Evolutionary conservation across 2,888 invertebrate genomes (phyloP).

Genomic region (Myopa testacea): DNA sequence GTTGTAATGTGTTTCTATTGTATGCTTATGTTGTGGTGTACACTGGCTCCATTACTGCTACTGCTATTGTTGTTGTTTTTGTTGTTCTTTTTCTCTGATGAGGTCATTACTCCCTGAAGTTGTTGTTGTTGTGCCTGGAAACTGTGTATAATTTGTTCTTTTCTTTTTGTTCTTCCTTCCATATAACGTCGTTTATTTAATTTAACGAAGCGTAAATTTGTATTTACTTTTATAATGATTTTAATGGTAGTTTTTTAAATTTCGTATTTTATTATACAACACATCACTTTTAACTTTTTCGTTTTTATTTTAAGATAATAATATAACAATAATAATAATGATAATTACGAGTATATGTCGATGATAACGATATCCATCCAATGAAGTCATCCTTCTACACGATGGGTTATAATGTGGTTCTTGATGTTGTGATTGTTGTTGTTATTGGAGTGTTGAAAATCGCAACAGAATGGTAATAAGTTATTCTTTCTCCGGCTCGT

Average conservation of each 20-base stretch:
- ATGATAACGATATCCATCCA: too few species aligned
- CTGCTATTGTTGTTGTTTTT: slow-evolving; percentile 12
- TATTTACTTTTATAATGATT: slow-evolving; percentile 13
- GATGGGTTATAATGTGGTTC: not conserved
- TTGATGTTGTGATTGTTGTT: not conserved
- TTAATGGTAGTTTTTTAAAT: slow-evolving; percentile 3
- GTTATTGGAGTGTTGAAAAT: slow-evolving; percentile 28
- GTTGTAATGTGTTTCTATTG: slow-evolving; percentile 15
- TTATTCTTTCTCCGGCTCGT: slow-evolving; percentile 10
- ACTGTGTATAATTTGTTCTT: not conserved
- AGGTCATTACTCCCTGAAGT: not conserved
- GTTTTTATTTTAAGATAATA: too few species aligned
- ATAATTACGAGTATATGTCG: not conserved
- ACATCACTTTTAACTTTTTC: too few species aligned
- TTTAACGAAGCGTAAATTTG: slow-evolving; percentile 39
- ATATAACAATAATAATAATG: too few species aligned
- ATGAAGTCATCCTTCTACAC: too few species aligned
- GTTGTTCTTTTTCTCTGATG: slow-evolving; percentile 2
- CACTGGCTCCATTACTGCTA: slow-evolving; percentile 41
- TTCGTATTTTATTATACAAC: not conserved
- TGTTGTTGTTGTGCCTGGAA: not conserved
- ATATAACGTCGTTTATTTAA: slow-evolving; percentile 32
- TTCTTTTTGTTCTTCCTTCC: not conserved
- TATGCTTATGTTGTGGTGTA: slow-evolving; percentile 18
- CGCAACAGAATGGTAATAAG: slow-evolving; percentile 42